Evolutionary conservation across 2,888 invertebrate species (phyloP).

Genomic region (Nomada ferruginata): DNA sequence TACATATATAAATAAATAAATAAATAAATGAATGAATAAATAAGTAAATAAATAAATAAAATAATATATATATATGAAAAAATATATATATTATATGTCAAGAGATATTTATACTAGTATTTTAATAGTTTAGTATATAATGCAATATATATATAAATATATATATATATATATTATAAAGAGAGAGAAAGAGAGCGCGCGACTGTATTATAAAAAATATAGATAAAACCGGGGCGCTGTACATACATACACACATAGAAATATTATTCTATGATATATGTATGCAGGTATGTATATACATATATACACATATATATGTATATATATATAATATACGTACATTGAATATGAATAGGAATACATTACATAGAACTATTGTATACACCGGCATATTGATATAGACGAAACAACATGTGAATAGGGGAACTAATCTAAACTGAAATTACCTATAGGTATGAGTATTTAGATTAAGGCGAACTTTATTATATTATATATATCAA

Average conservation of each 20-base stretch:
- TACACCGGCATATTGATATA: constrained; percentile 82
- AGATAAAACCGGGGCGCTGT: constrained; percentile 74
- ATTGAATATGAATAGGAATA: constrained; percentile 78
- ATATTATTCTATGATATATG: constrained; percentile 79
- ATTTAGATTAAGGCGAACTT: constrained; percentile 78
- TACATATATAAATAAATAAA: constrained; percentile 74
- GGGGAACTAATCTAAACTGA: constrained; percentile 79
- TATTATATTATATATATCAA: constrained; percentile 69
- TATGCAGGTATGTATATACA: constrained; percentile 71
- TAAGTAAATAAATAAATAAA: constrained; percentile 45
- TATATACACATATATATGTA: constrained; percentile 70
- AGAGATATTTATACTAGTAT: constrained; percentile 84
- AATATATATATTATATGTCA: constrained; percentile 78
- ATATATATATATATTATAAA: constrained; percentile 53
- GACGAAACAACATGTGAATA: constrained; percentile 82
- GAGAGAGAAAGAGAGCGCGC: constrained; percentile 60
- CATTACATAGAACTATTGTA: constrained; percentile 79
- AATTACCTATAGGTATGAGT: constrained; percentile 77
- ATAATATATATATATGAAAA: constrained; percentile 69
- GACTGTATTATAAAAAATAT: constrained; percentile 66
- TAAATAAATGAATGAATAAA: constrained; percentile 49
- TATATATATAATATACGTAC: constrained; percentile 72
- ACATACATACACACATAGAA: constrained; percentile 80
- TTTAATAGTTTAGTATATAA: constrained; percentile 83
- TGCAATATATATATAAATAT: constrained; percentile 73